Evolutionary conservation across 2,113 vertebrate genomes (phyloP), one percentile per base, ranked within the genome.

Genomic region (Hiodon tergisus): DNA sequence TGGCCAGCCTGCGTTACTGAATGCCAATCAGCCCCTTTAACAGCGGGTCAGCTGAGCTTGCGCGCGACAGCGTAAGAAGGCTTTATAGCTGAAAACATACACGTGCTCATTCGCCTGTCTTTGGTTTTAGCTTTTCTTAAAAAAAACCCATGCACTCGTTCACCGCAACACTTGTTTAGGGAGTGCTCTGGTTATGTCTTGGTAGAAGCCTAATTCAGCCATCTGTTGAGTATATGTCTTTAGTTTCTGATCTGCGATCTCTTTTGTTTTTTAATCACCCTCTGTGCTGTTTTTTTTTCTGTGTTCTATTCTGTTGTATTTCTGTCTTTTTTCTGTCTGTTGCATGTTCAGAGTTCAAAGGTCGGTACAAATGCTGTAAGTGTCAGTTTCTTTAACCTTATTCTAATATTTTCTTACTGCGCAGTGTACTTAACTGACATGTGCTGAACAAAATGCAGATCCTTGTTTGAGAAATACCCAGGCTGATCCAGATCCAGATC

Each of bases 261-360:
- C 5, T 17, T 69, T 87, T 83, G 81, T 47, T 78, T 87, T 87
- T 88, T 83, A 85, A 82, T 72, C 70, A 61, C 69, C 54, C 78
- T 78, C 78, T 74, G 61, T 78, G 84, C 77, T 80, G 83, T 81
- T 80, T 31, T 78, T 71, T 90, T 93, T 90, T 95, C 91, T 95
- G 90, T 94, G 89, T 94, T 92, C 90, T 86, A 55, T 85, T 69
- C 76, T 81, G 83, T 89, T 92, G 88, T 93, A 90, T 91, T 90
- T 86, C 79, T 90, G 87, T 89, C 87, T 92, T 90, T 91, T 91
- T 91, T 78, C 93, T 93, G 90, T 93, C 93, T 93, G 87, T 93
- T 95, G 92, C 93, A 97, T 96, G 94, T 91, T 90, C 95, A 98
- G 97, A 96, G 94, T 93, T 97, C 97, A 94, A 99, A 98, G 95